Conservation (phyloP, 2,888 invertebrate genomes). For the Agrotis segetum region DNA sequence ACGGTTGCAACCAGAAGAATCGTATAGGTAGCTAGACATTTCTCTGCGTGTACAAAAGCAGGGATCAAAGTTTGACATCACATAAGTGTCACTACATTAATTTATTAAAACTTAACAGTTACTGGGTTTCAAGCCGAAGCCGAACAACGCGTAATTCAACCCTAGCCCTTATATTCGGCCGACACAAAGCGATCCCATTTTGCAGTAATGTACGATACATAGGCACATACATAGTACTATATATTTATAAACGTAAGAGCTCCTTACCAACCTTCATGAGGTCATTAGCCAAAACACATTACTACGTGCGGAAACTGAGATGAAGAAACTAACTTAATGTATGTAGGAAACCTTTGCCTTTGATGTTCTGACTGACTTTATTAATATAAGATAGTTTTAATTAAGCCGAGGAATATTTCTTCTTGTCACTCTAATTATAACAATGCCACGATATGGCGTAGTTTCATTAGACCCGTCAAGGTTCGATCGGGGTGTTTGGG, state of each 20-base stretch:
- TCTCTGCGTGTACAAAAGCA: too few species aligned
- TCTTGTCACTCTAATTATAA: background rate
- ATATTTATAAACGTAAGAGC: constrained; percentile 20
- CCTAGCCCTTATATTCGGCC: constrained; percentile 23
- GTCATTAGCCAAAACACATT: constrained; percentile 49
- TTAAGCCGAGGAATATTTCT: background rate
- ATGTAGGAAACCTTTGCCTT: background rate
- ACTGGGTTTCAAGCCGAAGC: too few species aligned
- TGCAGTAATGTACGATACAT: constrained; percentile 29
- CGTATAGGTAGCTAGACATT: too few species aligned
- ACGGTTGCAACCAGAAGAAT: too few species aligned
- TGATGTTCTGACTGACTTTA: constrained; percentile 13
- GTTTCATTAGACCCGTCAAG: too few species aligned
- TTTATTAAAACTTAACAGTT: too few species aligned
- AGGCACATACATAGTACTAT: constrained; percentile 21
- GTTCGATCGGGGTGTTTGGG: too few species aligned
- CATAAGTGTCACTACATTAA: too few species aligned
- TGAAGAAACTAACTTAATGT: constrained; percentile 27
- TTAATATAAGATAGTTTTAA: constrained; percentile 5
- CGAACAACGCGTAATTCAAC: constrained; percentile 18
- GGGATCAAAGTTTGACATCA: too few species aligned
- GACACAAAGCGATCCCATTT: constrained; percentile 25
- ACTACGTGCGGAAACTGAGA: constrained; percentile 23
- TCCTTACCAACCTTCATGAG: constrained; percentile 22
- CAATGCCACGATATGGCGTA: too few species aligned